Evolutionary conservation across 2,888 invertebrate species (phyloP).

Genomic region (Axea sp.): DNA sequence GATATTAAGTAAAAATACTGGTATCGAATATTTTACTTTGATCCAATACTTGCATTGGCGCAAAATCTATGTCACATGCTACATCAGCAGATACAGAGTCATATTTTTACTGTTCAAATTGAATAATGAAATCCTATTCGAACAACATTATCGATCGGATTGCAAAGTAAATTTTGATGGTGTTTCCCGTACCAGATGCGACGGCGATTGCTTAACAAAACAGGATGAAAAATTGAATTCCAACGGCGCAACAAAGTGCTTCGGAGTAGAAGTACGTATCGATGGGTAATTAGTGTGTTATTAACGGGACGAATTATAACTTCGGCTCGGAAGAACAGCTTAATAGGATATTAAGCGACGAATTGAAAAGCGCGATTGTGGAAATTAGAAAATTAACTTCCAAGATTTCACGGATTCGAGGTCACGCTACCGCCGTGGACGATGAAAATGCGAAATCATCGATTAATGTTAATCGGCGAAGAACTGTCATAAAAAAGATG

Average conservation of each 20-base stretch:
- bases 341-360: constrained; percentile 75
- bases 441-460: constrained; percentile 6
- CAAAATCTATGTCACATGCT: no score
- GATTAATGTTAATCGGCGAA: not conserved
- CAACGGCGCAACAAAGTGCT: constrained; percentile 51
- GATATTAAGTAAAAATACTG: no score
- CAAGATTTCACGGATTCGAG: constrained; percentile 60
- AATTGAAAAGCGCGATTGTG: constrained; percentile 67
- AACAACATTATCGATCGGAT: not conserved
- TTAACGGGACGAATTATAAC: constrained; percentile 68
- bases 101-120: constrained; percentile 16
- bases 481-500: no score
- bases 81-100: no score
- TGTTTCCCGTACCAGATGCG: constrained; percentile 15
- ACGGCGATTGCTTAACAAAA: constrained; percentile 34
- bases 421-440: constrained; percentile 1
- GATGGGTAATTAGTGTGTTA: constrained; percentile 72
- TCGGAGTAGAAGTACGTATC: constrained; percentile 62
- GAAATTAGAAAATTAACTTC: constrained; percentile 65
- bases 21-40: no score
- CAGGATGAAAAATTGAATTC: constrained; percentile 55
- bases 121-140: no score
- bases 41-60: no score
- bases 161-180: not conserved
- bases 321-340: constrained; percentile 64